Evolutionary conservation across 2,797 vertebrate species (phyloP).

Genomic region (Argyrosomus regius): DNA sequence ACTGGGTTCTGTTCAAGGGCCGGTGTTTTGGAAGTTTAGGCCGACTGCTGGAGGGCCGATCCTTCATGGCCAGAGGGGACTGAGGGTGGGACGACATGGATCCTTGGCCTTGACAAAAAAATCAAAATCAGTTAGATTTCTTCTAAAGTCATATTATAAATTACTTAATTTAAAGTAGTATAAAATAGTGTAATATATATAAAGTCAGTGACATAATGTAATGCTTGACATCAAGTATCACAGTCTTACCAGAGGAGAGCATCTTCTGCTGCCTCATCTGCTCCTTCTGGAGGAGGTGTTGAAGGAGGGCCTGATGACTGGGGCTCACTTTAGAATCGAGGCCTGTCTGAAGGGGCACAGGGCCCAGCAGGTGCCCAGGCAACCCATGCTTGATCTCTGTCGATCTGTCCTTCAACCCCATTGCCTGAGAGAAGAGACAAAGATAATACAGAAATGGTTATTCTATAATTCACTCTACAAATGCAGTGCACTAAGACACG

Average conservation of each 20-base stretch:
- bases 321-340: constrained; percentile 95
- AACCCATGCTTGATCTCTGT: constrained; percentile 91
- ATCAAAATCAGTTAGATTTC: neutral
- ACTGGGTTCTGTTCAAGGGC: constrained; percentile 97
- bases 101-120: constrained; percentile 81
- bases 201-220: neutral
- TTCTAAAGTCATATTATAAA: neutral
- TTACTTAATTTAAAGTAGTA: neutral
- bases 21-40: constrained; percentile 96
- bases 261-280: constrained; percentile 98
- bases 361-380: constrained; percentile 90
- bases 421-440: constrained; percentile 81
- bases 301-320: constrained; percentile 97
- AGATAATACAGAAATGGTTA: neutral
- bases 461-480: neutral
- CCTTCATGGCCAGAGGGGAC: constrained; percentile 93
- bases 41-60: constrained; percentile 89
- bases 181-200: neutral
- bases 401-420: constrained; percentile 92
- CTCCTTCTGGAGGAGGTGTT: constrained; percentile 97
- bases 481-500: neutral
- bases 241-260: constrained; percentile 90
- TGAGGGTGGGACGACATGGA: constrained; percentile 91
- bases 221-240: neutral
- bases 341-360: constrained; percentile 86